Conservation (phyloP, 2,888 invertebrate genomes). For the Ormyrus nitidulus region DNA sequence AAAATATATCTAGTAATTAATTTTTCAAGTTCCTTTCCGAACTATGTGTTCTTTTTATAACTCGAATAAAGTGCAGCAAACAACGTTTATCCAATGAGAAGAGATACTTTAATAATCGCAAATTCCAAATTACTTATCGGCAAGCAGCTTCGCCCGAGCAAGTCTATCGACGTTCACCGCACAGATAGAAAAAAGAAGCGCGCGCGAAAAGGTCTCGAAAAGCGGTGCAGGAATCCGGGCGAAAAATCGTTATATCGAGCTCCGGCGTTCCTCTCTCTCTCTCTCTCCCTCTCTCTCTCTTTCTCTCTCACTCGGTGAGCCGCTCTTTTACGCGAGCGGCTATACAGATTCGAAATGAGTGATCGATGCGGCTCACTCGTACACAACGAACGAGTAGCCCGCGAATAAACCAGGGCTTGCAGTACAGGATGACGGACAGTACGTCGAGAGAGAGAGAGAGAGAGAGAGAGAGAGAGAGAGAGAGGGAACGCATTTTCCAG, state of each 20-base stretch:
- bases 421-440: constrained; percentile 4
- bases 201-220: not conserved
- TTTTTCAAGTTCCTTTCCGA: too few species aligned
- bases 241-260: constrained; percentile 12
- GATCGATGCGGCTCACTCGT: constrained; percentile 31
- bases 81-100: too few species aligned
- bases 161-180: not conserved
- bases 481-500: constrained; percentile 30
- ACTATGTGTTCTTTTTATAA: too few species aligned
- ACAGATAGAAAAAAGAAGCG: not conserved
- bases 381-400: constrained; percentile 2
- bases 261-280: not conserved
- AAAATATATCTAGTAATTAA: too few species aligned
- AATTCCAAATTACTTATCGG: too few species aligned
- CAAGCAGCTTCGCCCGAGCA: too few species aligned
- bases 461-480: too few species aligned
- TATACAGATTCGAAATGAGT: constrained; percentile 32
- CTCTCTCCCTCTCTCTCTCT: not conserved
- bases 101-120: too few species aligned
- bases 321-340: constrained; percentile 6
- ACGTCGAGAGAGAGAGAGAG: too few species aligned
- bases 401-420: constrained; percentile 32
- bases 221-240: not conserved
- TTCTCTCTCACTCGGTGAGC: not conserved
- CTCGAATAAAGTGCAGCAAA: too few species aligned